Conservation (phyloP, 2,797 vertebrate genomes). For the Phalanger gymnotis region DNA sequence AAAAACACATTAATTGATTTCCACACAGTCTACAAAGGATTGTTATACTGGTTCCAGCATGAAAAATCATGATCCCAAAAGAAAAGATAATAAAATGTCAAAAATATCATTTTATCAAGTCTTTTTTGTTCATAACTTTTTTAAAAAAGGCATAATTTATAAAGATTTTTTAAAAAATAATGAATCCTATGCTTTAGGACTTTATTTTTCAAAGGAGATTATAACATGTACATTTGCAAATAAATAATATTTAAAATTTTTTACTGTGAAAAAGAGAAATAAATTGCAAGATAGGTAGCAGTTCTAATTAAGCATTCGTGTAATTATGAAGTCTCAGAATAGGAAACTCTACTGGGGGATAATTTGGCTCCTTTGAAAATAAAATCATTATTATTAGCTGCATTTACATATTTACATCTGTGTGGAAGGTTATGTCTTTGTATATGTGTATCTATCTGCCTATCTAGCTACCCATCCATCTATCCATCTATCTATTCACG, state of each 20-base stretch:
- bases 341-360: slow-evolving; percentile 19
- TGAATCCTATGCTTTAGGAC: not conserved
- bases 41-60: not conserved
- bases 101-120: not conserved
- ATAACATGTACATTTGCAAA: slow-evolving; percentile 28
- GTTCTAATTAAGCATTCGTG: slow-evolving; percentile 21
- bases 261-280: slow-evolving; percentile 15
- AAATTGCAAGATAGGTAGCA: not conserved
- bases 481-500: not conserved
- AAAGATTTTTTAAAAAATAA: not conserved
- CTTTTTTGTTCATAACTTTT: not conserved
- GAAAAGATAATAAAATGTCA: not conserved
- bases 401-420: slow-evolving; percentile 3
- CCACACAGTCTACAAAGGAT: not conserved
- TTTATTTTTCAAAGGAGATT: not conserved
- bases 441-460: not conserved
- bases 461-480: too few relatives aligned
- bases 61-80: not conserved
- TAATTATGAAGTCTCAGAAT: slow-evolving; percentile 7
- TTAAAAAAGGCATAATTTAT: not conserved
- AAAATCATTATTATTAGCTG: not conserved
- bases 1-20: slow-evolving; percentile 2
- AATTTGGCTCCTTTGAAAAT: slow-evolving; percentile 32
- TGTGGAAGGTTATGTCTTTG: not conserved
- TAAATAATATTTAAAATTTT: slow-evolving; percentile 35